Evolutionary conservation across 2,113 vertebrate species (phyloP).

Genomic region (Pterocles burchelli): DNA sequence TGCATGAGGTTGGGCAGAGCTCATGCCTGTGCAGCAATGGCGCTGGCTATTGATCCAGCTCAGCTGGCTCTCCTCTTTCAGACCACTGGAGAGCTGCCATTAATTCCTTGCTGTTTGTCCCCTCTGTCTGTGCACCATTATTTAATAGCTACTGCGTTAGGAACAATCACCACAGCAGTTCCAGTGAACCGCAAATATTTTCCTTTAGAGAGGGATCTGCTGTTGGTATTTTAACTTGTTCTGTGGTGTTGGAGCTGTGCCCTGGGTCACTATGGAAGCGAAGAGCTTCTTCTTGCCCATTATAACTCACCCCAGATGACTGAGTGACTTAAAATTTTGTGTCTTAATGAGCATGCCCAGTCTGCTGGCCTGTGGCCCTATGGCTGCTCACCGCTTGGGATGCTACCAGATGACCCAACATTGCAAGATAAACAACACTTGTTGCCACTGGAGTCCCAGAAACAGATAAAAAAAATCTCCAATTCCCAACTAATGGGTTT

Average conservation of each 20-base stretch:
- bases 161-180: slow-evolving; percentile 43
- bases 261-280: slow-evolving; percentile 1
- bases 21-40: neutral
- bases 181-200: slow-evolving; percentile 53
- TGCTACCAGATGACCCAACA: neutral
- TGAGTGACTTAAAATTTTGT: slow-evolving; percentile 52
- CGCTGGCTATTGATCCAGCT: neutral
- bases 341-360: neutral
- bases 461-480: neutral
- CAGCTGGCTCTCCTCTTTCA: neutral
- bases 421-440: slow-evolving; percentile 45
- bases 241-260: slow-evolving; percentile 49
- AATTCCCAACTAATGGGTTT: neutral
- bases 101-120: neutral
- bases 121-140: neutral
- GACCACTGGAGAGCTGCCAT: neutral
- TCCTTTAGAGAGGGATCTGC: slow-evolving; percentile 32
- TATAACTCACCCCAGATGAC: slow-evolving; percentile 26
- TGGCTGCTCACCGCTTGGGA: slow-evolving; percentile 47
- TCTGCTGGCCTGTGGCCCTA: slow-evolving; percentile 2
- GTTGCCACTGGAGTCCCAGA: slow-evolving; percentile 15
- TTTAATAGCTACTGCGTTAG: slow-evolving; percentile 8
- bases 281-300: slow-evolving; percentile 24
- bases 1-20: neutral
- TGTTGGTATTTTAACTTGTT: slow-evolving; percentile 34